These are phyloP conservation scores for Leptopilina drosophilae DNA, from an alignment of 2,888 invertebrate genomes.

Conservation along the genomic window DNA sequence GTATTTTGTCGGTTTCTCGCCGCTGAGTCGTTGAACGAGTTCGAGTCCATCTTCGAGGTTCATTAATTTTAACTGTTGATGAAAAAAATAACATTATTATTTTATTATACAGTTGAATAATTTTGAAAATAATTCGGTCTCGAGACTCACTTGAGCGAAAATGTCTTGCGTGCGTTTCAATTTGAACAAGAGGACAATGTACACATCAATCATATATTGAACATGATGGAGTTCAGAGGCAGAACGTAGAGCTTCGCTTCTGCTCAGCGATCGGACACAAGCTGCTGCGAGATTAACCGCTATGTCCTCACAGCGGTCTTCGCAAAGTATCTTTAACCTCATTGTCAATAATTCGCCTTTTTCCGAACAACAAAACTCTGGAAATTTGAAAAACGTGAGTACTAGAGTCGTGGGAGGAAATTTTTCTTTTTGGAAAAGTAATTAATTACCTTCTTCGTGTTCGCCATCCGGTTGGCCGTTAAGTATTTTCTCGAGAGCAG, in stretches of 20 bases:
- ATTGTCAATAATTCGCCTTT: constrained; percentile 80
- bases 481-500: constrained; percentile 76
- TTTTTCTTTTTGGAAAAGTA: too few relatives aligned
- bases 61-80: constrained; percentile 79
- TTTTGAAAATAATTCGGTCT: background rate
- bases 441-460: constrained; percentile 75
- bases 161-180: constrained; percentile 79
- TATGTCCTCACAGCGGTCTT: constrained; percentile 81
- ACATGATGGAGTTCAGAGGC: constrained; percentile 77
- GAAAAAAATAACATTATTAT: background rate
- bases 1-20: constrained; percentile 75
- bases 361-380: constrained; percentile 82
- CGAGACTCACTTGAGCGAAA: constrained; percentile 77
- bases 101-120: constrained; percentile 41
- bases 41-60: constrained; percentile 79
- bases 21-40: constrained; percentile 78
- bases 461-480: constrained; percentile 74
- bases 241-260: constrained; percentile 72
- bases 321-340: constrained; percentile 81
- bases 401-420: background rate
- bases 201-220: constrained; percentile 81
- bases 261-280: constrained; percentile 79
- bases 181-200: constrained; percentile 80
- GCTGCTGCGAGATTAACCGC: constrained; percentile 80
- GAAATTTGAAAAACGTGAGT: constrained; percentile 70